Conservation (phyloP, 1,140 invertebrate genomes). For the Ruditapes philippinarum region DNA sequence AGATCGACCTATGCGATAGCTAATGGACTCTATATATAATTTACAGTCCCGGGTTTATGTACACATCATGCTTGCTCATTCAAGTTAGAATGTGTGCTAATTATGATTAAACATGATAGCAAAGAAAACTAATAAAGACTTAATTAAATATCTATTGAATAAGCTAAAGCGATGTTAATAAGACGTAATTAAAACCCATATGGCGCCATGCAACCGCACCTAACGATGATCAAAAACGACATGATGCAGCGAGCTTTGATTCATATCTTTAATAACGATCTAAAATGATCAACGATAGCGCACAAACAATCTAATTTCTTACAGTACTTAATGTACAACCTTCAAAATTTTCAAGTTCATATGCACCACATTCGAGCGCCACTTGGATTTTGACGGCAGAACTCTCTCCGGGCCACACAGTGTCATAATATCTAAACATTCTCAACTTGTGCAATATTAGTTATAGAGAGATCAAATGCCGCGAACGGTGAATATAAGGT, state of each 20-base stretch:
- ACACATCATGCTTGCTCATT: not conserved
- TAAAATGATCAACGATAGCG: too few relatives aligned
- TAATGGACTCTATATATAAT: conserved; percentile 30
- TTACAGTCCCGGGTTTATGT: not conserved
- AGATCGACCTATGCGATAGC: not conserved
- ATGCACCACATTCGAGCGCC: too few relatives aligned
- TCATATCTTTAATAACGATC: not conserved
- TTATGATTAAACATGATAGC: not conserved
- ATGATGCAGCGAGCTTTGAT: not conserved
- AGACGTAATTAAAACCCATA: not conserved
- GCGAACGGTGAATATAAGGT: too few relatives aligned
- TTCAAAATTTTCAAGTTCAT: too few relatives aligned
- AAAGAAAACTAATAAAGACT: not conserved
- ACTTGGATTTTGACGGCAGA: too few relatives aligned
- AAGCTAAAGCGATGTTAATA: not conserved
- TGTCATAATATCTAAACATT: too few relatives aligned
- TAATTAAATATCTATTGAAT: conserved; percentile 10
- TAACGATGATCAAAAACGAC: not conserved
- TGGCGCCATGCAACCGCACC: not conserved
- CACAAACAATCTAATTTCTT: too few relatives aligned
- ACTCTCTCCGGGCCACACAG: too few relatives aligned
- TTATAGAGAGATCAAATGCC: too few relatives aligned
- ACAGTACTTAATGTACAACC: too few relatives aligned
- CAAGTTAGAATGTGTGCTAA: not conserved
- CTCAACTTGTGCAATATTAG: too few relatives aligned